A percentile compares a stretch with the other conserved stretches of the same genome.
phyloP scores from a whole-genome alignment of 2,113 vertebrate genomes.

The Melanerpes formicivorus region DNA sequence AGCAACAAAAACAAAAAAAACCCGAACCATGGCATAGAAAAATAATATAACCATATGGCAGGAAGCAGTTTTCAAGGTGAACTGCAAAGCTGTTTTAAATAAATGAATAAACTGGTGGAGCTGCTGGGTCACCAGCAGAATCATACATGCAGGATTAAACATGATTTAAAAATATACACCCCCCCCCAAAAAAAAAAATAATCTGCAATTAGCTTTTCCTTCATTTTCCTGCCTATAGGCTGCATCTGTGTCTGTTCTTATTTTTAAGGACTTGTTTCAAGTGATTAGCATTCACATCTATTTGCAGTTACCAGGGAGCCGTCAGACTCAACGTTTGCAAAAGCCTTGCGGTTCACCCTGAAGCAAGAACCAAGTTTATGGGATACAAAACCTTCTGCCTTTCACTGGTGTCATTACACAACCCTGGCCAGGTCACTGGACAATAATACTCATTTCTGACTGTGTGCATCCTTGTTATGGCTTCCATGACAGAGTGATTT shows the following conservation, averaged over 20 bases:
- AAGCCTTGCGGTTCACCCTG: background rate
- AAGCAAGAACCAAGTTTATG: background rate
- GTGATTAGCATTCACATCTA: background rate
- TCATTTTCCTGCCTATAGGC: background rate
- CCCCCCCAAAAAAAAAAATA: background rate
- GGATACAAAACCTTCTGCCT: constrained; percentile 32
- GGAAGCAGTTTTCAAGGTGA: constrained; percentile 65
- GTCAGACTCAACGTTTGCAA: background rate
- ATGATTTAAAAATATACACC: background rate
- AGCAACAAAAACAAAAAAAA: constrained; percentile 37
- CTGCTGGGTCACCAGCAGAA: constrained; percentile 3
- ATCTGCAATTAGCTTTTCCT: background rate
- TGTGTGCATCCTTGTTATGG: background rate
- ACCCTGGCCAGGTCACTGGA: background rate
- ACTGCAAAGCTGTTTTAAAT: constrained; percentile 57
- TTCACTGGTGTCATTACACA: constrained; percentile 14
- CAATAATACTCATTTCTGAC: background rate
- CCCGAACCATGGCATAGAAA: background rate
- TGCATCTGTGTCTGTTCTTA: background rate
- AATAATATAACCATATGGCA: constrained; percentile 48
- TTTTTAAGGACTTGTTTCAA: constrained; percentile 18
- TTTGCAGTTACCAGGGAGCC: background rate
- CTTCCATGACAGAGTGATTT: background rate
- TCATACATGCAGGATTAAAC: background rate
- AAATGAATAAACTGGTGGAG: constrained; percentile 49